Evolutionary conservation across 2,888 invertebrate genomes (phyloP), one percentile per base, ranked within the genome.

Genomic region (Platynereis dumerilii): DNA sequence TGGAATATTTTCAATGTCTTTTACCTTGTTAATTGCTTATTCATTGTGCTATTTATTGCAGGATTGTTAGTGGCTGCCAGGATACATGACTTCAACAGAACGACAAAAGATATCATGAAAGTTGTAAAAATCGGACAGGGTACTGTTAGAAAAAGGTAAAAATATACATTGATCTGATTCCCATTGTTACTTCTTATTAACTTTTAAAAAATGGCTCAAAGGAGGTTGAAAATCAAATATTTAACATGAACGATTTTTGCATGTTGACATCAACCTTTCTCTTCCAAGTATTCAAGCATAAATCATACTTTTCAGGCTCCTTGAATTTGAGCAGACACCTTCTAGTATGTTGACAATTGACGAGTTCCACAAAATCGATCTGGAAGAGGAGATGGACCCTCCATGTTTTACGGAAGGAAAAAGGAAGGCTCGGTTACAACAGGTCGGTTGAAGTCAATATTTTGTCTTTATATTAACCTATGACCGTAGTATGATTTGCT

Each of bases 291-390:
- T 12, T 42, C 12, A 42, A 42, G 42, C 10, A 12, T 12, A 42
- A 10, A 10, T 12, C 17, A 12, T 42, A 24, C 15, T 73, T 76
- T 69, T 66, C 76, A 80, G 85, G 75, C 87, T 99, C 45, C 88
- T 92, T 29, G 99, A 99, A 86, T 99, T 99, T 83, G 94, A 95
- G 0, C 94, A 95, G 75, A 99, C 99, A 0, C 96, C 98, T 0
- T 95, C 96, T 15, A 94, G 96, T 78, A 91, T 92, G 10, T 86
- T 99, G 60, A 97, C 98, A 0, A 86, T 97, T 28, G 96, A 98
- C 75, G 97, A 99, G 86, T 99, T 99, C 82, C 92, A 96, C 90
- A 92, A 91, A 0, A 93, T 98, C 0, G 97, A 99, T 82, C 86
- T 99, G 73, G 96, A 97, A 81, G 94, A 95, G 75, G 96, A 96